Evolutionary conservation across 2,113 vertebrate genomes (phyloP).

Genomic region (Mirza zaza): DNA sequence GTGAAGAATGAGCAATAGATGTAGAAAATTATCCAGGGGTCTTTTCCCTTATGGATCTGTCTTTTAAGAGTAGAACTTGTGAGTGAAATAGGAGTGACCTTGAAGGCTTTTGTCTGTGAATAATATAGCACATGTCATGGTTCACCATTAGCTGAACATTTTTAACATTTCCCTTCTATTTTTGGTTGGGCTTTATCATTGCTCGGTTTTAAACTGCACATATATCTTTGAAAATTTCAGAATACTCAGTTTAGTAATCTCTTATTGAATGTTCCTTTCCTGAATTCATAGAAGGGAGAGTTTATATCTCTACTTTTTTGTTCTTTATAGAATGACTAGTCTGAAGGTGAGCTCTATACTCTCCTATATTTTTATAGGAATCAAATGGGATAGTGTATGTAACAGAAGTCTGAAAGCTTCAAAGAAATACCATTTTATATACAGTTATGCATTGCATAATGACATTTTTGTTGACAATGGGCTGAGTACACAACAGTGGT

Average conservation of each 20-base stretch:
- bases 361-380: neutral
- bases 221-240: neutral
- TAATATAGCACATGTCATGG: neutral
- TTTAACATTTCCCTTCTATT: neutral
- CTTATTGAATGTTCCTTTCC: neutral
- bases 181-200: neutral
- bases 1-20: neutral
- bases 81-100: neutral
- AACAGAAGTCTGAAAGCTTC: neutral
- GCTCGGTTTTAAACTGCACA: neutral
- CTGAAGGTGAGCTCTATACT: neutral
- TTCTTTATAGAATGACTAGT: neutral
- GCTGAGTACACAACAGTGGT: neutral
- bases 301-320: neutral
- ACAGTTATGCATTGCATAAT: neutral
- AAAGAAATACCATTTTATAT: neutral
- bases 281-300: neutral
- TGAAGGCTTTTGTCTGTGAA: conserved; percentile 9
- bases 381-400: neutral
- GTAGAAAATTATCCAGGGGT: neutral
- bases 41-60: neutral
- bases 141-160: neutral
- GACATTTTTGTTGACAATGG: neutral
- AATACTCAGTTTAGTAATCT: neutral
- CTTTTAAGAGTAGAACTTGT: neutral